Evolutionary conservation across 2,797 vertebrate species (phyloP), one percentile per base, ranked within the genome.

Genomic region (Lepilemur septentrionalis): DNA sequence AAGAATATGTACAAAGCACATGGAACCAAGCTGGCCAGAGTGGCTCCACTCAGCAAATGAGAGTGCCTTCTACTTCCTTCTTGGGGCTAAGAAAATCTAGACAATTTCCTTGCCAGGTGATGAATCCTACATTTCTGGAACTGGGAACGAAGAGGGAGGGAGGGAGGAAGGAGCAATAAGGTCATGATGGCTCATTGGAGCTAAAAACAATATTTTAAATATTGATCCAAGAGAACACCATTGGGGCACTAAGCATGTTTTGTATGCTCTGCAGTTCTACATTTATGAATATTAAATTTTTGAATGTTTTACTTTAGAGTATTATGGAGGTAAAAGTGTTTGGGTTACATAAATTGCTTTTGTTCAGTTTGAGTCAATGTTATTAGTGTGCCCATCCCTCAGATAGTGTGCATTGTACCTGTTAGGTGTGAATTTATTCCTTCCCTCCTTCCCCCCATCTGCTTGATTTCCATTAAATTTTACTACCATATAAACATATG

Each of bases 61-160:
- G 17, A 8, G 14, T 2, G 25, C 0, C 22, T 17, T 76, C 28
- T 0, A 11, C 23, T 84, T 67, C 46, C 50, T 43, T 67, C 70
- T 48, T 43, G 4, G 43, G 43, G 67, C 41, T 4, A 55, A 61
- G 50, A 72, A 91, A 84, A 55, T 50, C 61, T 12, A 72, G 86
- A 69, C 35, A 70, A 48, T 38, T 52, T 67, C 59, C 48, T 75
- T 25, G 46, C 57, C 52, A 46, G 69, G 20, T 63, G 52, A 81
- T 23, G 93, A 97, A 95, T 38, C 91, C 92, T 85, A 61, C 70
- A 92, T 94, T 94, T 95, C 87, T 95, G 81, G 72, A 95, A 72
- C 48, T 12, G 48, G 78, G 78, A 76, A 72, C 38, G 61, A 69
- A 50, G 59, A 87, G 48, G 57, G 52, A 87, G 48, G 41, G 78